Conservation (phyloP, 2,113 vertebrate genomes). For the Gallinago media region DNA sequence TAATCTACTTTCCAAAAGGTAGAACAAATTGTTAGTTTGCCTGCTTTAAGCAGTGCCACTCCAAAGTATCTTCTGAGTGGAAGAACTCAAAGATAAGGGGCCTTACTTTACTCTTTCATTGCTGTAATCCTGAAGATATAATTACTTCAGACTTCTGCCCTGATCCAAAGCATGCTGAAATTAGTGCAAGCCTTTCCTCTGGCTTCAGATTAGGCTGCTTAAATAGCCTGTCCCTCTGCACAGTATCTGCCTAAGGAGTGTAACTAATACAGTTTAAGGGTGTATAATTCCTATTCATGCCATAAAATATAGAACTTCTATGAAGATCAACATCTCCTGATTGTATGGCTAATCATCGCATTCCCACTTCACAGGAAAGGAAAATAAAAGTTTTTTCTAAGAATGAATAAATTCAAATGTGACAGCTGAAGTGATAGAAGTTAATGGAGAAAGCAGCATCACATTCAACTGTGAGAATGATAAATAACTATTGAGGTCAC, state of each 20-base stretch:
- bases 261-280: conserved; percentile 2
- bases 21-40: background rate
- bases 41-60: background rate
- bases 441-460: conserved; percentile 26
- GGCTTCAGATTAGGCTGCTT: background rate
- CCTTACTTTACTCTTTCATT: background rate
- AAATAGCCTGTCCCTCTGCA: background rate
- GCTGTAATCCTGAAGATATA: background rate
- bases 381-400: background rate
- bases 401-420: background rate
- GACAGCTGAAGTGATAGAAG: conserved; percentile 25
- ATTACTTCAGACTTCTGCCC: background rate
- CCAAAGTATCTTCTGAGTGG: background rate
- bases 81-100: background rate
- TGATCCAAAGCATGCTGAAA: background rate
- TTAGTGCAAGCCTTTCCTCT: background rate
- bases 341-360: background rate
- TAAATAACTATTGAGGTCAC: background rate
- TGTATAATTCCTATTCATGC: background rate
- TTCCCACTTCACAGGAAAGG: background rate
- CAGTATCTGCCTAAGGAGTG: background rate
- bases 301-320: background rate
- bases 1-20: background rate
- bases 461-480: background rate
- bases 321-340: conserved; percentile 12